Evolutionary conservation across 2,797 vertebrate species (phyloP), one percentile per base, ranked within the genome.

Genomic region (Moxostoma hubbsi): DNA sequence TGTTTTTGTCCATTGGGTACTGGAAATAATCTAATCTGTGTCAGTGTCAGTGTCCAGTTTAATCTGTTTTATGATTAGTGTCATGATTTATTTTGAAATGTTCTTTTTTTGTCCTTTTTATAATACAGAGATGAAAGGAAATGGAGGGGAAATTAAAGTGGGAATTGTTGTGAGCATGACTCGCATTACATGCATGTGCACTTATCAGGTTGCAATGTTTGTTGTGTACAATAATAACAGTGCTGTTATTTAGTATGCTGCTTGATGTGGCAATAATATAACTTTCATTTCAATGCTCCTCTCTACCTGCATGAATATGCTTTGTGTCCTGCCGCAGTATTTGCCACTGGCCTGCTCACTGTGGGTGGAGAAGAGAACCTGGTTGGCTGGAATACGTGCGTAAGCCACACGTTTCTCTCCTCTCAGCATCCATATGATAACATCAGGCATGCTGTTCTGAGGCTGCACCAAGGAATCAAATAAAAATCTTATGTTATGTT

Each of bases 351-450:
- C 95, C 68, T 95, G 93, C 0, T 94, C 93, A 0, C 93, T 93
- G 5, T 93, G 89, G 43, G 95, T 96, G 62, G 98, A 98, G 88
- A 92, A 98, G 9, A 99, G 90, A 78, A 99, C 90, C 75, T 94
- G 90, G 75, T 98, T 93, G 16, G 97, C 97, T 0, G 97, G 97
- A 84, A 99, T 92, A 6, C 97, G 96, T 3, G 94, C 93, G 16
- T 94, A 98, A 24, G 98, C 97, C 77, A 99, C 86, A 79, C 98
- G 94, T 79, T 95, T 98, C 90, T 99, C 97, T 5, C 96, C 98
- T 5, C 95, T 93, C 62, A 99, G 93, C 98, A 99, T 99, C 98
- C 98, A 99, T 88, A 99, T 96, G 80, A 99, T 94, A 45, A 99
- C 93, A 18, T 99, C 97, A 11, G 98, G 98, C 93, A 99, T 95